Conservation (phyloP, 2,797 vertebrate genomes). For the Erethizon dorsatum region DNA sequence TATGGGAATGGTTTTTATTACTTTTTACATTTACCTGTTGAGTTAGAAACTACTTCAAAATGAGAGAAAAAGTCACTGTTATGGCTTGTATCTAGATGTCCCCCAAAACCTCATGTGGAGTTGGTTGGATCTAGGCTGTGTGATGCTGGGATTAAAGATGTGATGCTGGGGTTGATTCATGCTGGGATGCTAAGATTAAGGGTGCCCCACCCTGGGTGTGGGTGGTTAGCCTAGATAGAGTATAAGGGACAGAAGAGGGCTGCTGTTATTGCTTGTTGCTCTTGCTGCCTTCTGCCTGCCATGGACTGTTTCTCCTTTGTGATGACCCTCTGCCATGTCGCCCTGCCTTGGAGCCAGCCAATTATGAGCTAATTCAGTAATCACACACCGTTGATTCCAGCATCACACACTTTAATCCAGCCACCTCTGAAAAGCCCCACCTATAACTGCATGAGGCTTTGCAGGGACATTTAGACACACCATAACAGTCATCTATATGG, state of each 20-base stretch:
- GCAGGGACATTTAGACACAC: neutral
- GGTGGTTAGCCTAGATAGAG: no score
- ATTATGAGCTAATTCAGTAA: no score
- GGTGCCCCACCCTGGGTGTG: no score
- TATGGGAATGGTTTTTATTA: neutral
- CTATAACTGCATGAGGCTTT: neutral
- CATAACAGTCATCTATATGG: neutral
- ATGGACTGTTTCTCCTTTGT: neutral
- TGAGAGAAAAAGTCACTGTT: neutral
- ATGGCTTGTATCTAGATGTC: neutral
- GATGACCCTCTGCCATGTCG: neutral
- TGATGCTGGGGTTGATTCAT: no score
- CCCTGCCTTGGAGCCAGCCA: no score
- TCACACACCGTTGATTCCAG: no score
- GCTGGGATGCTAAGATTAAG: neutral
- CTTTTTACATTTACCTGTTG: neutral
- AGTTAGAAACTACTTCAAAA: conserved; percentile 46
- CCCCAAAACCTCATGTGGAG: neutral
- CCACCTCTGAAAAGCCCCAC: no score
- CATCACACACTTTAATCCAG: no score
- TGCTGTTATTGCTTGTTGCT: neutral
- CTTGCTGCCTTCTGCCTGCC: neutral
- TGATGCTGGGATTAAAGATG: neutral
- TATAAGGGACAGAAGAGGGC: neutral
- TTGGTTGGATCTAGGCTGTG: no score